These are phyloP conservation scores for Bradypodion ventrale DNA, from an alignment of 2,797 vertebrate genomes.

Conservation along the genomic window DNA sequence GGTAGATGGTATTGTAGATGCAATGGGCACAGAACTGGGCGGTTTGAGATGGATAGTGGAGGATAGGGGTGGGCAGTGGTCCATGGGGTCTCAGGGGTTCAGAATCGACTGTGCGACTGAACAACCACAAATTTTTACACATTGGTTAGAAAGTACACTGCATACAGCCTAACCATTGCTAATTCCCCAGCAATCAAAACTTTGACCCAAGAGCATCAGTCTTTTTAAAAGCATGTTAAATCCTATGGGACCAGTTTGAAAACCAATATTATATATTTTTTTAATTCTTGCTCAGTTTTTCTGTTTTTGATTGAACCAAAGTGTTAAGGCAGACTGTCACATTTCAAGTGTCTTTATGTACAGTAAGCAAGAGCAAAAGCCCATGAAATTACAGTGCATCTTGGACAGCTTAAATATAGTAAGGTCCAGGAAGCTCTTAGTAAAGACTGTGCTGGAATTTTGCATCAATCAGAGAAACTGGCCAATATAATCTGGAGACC, in stretches of 20 bases:
- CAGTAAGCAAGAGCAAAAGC: background rate
- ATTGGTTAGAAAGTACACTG: slow-evolving; percentile 21
- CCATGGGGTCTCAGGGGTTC: no score
- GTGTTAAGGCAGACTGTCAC: background rate
- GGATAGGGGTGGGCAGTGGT: no score
- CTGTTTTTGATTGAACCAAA: background rate
- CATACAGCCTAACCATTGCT: slow-evolving; percentile 7
- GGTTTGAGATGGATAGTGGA: no score
- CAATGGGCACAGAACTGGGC: no score
- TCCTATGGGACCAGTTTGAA: slow-evolving; percentile 5
- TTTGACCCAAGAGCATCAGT: background rate
- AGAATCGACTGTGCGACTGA: no score
- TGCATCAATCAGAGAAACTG: background rate
- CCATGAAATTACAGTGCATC: background rate
- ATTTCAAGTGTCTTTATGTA: background rate
- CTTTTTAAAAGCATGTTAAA: background rate
- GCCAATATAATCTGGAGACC: background rate
- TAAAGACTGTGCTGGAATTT: background rate
- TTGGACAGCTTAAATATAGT: background rate
- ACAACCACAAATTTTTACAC: no score
- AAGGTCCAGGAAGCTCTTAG: background rate
- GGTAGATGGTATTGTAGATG: no score
- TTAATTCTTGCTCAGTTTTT: slow-evolving; percentile 11
- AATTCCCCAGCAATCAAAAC: background rate
- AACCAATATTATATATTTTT: background rate